phyloP scores from a whole-genome alignment of 2,888 invertebrate genomes.

The Amiota communis region DNA sequence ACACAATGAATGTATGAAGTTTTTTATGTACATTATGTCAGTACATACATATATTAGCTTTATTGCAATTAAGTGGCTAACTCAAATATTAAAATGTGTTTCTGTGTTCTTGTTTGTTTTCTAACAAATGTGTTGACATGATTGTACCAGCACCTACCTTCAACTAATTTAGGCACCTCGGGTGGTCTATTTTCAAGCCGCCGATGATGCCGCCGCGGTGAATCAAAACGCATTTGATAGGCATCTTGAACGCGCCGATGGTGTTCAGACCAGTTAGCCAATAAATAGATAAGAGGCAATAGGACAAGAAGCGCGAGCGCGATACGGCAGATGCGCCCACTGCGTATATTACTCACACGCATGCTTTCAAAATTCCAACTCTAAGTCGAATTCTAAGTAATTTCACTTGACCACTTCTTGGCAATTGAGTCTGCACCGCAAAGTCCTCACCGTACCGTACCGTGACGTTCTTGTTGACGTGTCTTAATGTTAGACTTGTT shows the following conservation, averaged over 20 bases:
- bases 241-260: constrained; percentile 70
- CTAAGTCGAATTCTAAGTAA: no score
- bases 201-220: constrained; percentile 56
- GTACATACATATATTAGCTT: background rate
- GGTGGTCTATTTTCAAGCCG: constrained; percentile 63
- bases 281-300: constrained; percentile 77
- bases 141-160: constrained; percentile 63
- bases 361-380: constrained; percentile 61
- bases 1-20: background rate
- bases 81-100: background rate
- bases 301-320: constrained; percentile 75
- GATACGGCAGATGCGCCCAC: constrained; percentile 77
- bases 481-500: no score
- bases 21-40: background rate
- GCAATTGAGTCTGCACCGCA: no score
- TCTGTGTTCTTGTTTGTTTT: no score
- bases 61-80: background rate
- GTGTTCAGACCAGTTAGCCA: constrained; percentile 77
- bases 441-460: no score
- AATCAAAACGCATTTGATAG: constrained; percentile 64
- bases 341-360: constrained; percentile 78
- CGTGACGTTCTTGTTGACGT: no score
- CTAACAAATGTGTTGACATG: background rate
- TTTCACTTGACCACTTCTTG: no score
- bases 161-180: constrained; percentile 69